Base-by-base conservation (phyloP, 2,888 invertebrate genomes). In the Syrista parreyssii region DNA sequence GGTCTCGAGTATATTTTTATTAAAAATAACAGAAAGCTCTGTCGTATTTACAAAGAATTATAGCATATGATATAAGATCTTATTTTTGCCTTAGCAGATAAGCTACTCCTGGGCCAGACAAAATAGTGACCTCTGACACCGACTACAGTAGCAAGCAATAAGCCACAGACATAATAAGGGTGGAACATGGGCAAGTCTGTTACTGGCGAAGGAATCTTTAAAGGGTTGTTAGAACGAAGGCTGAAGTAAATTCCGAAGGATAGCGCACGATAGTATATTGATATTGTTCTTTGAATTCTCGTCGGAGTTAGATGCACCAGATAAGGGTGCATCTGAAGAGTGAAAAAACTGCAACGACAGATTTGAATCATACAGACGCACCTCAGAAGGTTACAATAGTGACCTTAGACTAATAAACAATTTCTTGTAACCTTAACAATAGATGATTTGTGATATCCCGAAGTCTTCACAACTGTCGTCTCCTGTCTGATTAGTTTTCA, bases 201-300 rank as follows among this genome's bases (percentile, higher is more conserved):
- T 55, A 3, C 55, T 23, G 9, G 23, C 55, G 23, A 55, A 55
- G 23, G 55, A 23, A 55, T 23, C 55, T 23, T 23, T 55, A 55
- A 9, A 55, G 55, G 55, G 40, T 55, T 55, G 9, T 9, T 55
- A 55, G 40, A 9, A 9, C 23, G 0, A 23, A 55, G 23, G 15
- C 9, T 55, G 79, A 80, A 82, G 83, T 83, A 80, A 83, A 83
- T 83, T 79, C 82, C 78, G 73, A 82, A 77, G 76, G 75, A 76
- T 76, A 79, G 77, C 78, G 77, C 78, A 81, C 81, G 76, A 79
- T 79, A 76, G 75, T 78, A 80, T 76, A 72, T 35, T n/a, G 55
- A 33, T 30, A 55, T 9, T 9, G 23, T 23, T 55, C 23, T 23
- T 55, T 55, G 55, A 55, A 55, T 9, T 55, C 55, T 55, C 23